phyloP scores from a whole-genome alignment of 1,140 invertebrate genomes.

The Stratiolaelaps scimitus region DNA sequence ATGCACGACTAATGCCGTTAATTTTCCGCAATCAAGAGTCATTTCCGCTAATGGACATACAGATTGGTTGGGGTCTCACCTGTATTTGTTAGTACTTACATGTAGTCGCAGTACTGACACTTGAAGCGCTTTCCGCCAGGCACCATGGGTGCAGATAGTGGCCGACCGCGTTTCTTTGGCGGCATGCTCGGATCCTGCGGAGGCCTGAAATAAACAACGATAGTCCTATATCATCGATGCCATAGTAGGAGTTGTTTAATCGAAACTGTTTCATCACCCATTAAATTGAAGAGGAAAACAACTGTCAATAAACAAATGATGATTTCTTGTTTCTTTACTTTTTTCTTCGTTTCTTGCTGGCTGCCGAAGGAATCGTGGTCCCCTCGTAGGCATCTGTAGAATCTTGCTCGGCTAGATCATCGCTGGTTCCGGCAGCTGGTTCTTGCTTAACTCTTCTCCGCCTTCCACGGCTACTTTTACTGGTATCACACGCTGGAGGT shows the following conservation, averaged over 20 bases:
- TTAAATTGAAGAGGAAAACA: background rate
- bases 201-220: background rate
- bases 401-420: too few relatives aligned
- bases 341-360: background rate
- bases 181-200: too few relatives aligned
- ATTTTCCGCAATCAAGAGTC: too few relatives aligned
- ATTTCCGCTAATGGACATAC: too few relatives aligned
- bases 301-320: background rate
- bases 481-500: too few relatives aligned
- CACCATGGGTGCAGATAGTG: background rate
- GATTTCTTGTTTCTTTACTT: background rate
- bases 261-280: too few relatives aligned
- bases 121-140: constrained; percentile 7
- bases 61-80: too few relatives aligned
- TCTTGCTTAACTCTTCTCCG: too few relatives aligned
- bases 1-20: too few relatives aligned
- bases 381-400: too few relatives aligned
- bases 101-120: constrained; percentile 18
- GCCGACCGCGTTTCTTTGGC: background rate
- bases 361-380: background rate
- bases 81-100: background rate
- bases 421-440: too few relatives aligned
- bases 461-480: too few relatives aligned
- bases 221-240: background rate
- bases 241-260: background rate